Evolutionary conservation across 2,888 invertebrate species (phyloP).

Genomic region (Periphyllus acericola): DNA sequence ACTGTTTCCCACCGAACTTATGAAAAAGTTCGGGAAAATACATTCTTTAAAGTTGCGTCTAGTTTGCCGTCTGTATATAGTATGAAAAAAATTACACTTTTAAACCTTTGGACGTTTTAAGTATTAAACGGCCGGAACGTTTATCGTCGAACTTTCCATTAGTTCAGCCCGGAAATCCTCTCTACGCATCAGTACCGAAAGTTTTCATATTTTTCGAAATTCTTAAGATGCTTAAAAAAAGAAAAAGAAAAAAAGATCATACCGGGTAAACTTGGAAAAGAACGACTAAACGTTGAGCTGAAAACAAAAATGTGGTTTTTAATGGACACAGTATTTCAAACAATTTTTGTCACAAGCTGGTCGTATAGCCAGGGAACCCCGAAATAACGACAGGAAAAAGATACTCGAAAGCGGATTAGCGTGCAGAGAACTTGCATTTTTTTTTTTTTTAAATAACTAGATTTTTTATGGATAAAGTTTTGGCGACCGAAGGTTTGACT

Average conservation of each 20-base stretch:
- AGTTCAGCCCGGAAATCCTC: background rate
- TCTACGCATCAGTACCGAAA: conserved; percentile 5
- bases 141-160: conserved; percentile 50
- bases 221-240: background rate
- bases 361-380: background rate
- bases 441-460: conserved; percentile 2
- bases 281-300: conserved; percentile 3
- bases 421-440: background rate
- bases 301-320: conserved; percentile 36
- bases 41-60: conserved; percentile 6
- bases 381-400: background rate
- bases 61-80: background rate
- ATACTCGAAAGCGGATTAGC: conserved; percentile 4
- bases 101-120: conserved; percentile 52
- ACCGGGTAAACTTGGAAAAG: background rate
- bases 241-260: background rate
- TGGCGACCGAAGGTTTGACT: conserved; percentile 1
- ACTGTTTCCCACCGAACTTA: background rate
- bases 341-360: background rate
- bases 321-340: conserved; percentile 12
- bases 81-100: conserved; percentile 37
- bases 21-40: conserved; percentile 3
- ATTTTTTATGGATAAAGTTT: conserved; percentile 51
- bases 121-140: conserved; percentile 50
- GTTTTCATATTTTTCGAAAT: conserved; percentile 46